Evolutionary conservation across 2,888 invertebrate species (phyloP).

Genomic region (Hartigia nigra): DNA sequence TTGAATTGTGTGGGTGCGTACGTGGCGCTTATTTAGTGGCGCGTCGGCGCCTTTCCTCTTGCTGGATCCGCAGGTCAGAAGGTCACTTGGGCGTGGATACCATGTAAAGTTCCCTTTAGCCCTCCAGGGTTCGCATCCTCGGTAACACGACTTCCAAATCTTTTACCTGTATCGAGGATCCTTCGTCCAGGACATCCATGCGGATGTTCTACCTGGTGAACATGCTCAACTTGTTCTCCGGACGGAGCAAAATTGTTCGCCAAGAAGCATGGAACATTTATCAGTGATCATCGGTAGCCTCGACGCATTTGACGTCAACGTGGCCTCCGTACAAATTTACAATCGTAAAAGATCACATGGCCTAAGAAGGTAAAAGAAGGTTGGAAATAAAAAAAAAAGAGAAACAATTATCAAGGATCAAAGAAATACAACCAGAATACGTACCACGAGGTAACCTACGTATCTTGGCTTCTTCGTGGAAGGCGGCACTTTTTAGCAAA

Average conservation of each 20-base stretch:
- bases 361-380: neutral
- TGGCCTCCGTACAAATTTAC: neutral
- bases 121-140: slow-evolving; percentile 26
- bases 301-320: neutral
- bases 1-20: slow-evolving; percentile 14
- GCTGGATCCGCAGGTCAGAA: slow-evolving; percentile 35
- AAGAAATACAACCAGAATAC: neutral
- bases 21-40: slow-evolving; percentile 48
- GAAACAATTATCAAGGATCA: neutral
- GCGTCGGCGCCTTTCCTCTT: slow-evolving; percentile 48
- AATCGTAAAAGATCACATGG: neutral
- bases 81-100: slow-evolving; percentile 49
- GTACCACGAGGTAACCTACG: neutral
- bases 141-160: neutral
- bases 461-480: slow-evolving; percentile 29
- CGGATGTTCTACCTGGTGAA: neutral
- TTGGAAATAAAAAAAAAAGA: neutral
- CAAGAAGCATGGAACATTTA: neutral
- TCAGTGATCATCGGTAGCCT: neutral
- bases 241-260: neutral
- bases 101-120: slow-evolving; percentile 31
- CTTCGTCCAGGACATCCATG: neutral
- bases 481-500: slow-evolving; percentile 44
- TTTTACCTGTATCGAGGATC: neutral
- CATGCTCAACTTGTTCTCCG: neutral